phyloP scores from a whole-genome alignment of 2,113 vertebrate species.

The Ceyx margarethae region DNA sequence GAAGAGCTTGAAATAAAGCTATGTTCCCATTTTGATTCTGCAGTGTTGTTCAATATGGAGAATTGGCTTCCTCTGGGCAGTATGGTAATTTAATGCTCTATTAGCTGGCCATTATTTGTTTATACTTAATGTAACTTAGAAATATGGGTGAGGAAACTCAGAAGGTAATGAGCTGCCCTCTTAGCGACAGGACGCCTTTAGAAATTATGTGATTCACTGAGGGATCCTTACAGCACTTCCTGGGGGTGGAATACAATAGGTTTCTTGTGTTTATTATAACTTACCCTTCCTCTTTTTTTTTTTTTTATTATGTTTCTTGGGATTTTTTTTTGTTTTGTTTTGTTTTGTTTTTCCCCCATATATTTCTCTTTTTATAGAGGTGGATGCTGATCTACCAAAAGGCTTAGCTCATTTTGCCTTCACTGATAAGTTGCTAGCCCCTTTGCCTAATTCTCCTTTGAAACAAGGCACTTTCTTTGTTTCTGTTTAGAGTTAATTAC shows the following conservation, averaged over 20 bases:
- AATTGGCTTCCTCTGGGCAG: neutral
- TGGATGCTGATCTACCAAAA: slow-evolving; percentile 6
- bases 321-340: neutral
- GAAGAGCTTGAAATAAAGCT: neutral
- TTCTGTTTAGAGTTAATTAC: slow-evolving; percentile 64
- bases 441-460: slow-evolving; percentile 42
- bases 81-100: neutral
- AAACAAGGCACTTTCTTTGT: slow-evolving; percentile 43
- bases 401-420: slow-evolving; percentile 20
- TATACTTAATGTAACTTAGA: neutral
- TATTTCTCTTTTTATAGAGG: neutral
- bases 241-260: neutral
- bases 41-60: neutral
- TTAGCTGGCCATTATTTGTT: neutral
- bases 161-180: neutral
- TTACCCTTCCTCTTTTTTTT: neutral
- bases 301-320: neutral
- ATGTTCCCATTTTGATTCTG: neutral
- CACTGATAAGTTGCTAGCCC: slow-evolving; percentile 50
- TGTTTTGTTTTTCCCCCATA: neutral
- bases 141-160: neutral
- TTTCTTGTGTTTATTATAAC: slow-evolving; percentile 3
- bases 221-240: neutral
- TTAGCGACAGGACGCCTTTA: neutral
- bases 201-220: neutral